phyloP scores from a whole-genome alignment of 2,797 vertebrate genomes.

The Pristis pectinata region DNA sequence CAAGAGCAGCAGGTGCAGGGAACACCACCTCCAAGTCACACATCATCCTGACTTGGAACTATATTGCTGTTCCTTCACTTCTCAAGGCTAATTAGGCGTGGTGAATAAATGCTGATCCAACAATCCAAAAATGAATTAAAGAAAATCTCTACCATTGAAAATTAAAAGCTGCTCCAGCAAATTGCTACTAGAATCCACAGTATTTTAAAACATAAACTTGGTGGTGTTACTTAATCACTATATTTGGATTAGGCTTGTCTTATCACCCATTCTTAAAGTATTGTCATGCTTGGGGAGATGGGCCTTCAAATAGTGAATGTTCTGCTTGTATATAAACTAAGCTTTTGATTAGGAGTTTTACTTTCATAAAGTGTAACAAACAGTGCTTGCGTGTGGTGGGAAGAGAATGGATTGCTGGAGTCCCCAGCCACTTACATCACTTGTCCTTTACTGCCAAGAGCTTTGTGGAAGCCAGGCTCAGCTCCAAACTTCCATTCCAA shows the following conservation, averaged over 20 bases:
- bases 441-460: not conserved
- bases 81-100: too few species aligned
- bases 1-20: too few species aligned
- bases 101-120: too few species aligned
- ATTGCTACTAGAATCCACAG: not conserved
- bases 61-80: too few species aligned
- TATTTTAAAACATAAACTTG: not conserved
- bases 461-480: not conserved
- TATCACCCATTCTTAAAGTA: not conserved
- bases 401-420: not conserved
- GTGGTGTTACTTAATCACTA: not conserved
- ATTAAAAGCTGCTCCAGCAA: not conserved
- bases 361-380: not conserved
- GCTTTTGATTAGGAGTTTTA: not conserved
- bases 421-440: not conserved
- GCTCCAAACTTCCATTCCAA: conserved; percentile 22
- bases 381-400: not conserved
- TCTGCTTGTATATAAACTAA: not conserved
- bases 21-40: too few species aligned
- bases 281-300: not conserved
- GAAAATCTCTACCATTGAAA: not conserved
- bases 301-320: not conserved
- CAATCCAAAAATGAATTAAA: too few species aligned
- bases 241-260: not conserved
- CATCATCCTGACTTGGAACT: too few species aligned